phyloP scores from a whole-genome alignment of 1,140 invertebrate species.

The Catajapyx aquilonaris region DNA sequence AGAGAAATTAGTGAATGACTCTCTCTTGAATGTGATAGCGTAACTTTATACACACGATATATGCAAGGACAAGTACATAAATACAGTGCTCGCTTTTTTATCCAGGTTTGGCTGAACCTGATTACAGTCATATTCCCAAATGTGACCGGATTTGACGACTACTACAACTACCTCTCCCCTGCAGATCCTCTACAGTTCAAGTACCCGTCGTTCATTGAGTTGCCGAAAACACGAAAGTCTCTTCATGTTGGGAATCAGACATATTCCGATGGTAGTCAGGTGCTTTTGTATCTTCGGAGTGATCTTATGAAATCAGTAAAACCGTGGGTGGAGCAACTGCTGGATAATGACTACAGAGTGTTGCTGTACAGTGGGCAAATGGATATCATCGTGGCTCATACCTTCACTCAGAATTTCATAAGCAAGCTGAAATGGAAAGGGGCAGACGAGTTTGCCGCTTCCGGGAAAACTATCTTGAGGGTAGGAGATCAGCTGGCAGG shows the following conservation, averaged over 20 bases:
- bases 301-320: conserved; percentile 65
- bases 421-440: not conserved
- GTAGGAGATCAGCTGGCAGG: not conserved
- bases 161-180: conserved; percentile 49
- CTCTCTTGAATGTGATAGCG: no score
- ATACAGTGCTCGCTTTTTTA: no score
- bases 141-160: conserved; percentile 50
- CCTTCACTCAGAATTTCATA: not conserved
- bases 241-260: conserved; percentile 63
- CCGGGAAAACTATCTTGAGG: not conserved
- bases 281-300: conserved; percentile 24
- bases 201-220: no score
- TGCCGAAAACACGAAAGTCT: no score
- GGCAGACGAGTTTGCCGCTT: not conserved
- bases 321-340: conserved; percentile 32
- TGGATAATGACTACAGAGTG: no score
- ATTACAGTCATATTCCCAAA: no score
- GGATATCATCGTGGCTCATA: conserved; percentile 52
- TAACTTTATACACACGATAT: no score
- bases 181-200: no score
- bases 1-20: no score
- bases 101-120: no score
- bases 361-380: conserved; percentile 65
- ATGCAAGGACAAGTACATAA: no score
- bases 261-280: conserved; percentile 29